These are phyloP conservation scores for Bos taurus DNA, from an alignment of 2,113 vertebrate species.

Conservation along the genomic window DNA sequence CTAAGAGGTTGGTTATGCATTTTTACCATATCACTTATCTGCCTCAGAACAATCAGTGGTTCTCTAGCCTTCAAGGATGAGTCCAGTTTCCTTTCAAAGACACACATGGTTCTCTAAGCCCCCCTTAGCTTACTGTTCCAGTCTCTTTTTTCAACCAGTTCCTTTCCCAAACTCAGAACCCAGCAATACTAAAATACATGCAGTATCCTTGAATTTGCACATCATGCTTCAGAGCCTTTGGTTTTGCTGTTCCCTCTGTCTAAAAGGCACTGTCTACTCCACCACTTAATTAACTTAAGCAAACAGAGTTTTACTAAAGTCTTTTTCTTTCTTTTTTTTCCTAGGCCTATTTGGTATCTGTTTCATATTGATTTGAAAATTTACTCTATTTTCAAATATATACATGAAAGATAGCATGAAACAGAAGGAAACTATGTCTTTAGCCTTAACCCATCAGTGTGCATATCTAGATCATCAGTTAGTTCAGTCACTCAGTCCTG, in stretches of 20 bases:
- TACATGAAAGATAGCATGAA: neutral
- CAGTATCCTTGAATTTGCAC: neutral
- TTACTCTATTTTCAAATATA: neutral
- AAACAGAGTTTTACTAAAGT: neutral
- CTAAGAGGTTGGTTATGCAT: neutral
- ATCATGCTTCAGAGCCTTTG: neutral
- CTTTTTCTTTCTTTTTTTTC: neutral
- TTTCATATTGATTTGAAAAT: neutral
- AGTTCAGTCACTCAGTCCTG: accelerated
- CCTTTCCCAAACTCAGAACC: neutral
- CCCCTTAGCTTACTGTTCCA: no score
- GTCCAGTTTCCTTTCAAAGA: neutral
- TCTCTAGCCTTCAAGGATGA: neutral
- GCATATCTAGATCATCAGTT: neutral
- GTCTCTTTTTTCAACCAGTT: neutral
- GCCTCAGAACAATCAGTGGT: neutral
- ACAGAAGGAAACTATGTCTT: neutral
- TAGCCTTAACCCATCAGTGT: neutral
- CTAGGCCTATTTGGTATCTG: neutral
- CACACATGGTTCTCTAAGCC: neutral
- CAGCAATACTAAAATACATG: neutral
- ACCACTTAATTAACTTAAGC: neutral
- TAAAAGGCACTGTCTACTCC: neutral
- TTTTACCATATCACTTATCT: neutral
- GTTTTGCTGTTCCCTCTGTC: neutral